Percentiles rank a stretch among this genome's conserved stretches.
phyloP scores from a whole-genome alignment of 2,113 vertebrate species.

The Oryzias woworae region DNA sequence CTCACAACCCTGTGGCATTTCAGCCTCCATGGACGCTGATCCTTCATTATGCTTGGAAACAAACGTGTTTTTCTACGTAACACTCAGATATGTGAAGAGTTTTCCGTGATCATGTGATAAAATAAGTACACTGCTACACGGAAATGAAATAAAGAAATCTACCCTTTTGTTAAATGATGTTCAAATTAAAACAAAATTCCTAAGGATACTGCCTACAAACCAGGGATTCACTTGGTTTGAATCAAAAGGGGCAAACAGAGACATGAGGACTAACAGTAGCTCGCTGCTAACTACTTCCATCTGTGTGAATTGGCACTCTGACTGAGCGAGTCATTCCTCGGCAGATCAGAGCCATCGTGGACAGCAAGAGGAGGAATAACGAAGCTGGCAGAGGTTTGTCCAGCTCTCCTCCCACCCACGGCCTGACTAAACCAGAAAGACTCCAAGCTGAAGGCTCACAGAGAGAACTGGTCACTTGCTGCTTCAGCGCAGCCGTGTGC shows the following conservation, averaged over 20 bases:
- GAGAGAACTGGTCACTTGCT: conserved; percentile 17
- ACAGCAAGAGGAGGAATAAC: background rate
- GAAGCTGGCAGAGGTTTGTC: conserved; percentile 2
- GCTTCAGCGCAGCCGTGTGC: background rate
- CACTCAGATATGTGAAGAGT: too few relatives aligned
- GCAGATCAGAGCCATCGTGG: conserved; percentile 28
- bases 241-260: conserved; percentile 1
- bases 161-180: too few relatives aligned
- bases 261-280: conserved; percentile 38
- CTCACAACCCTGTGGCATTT: conserved; percentile 32
- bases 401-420: background rate
- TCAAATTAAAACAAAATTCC: too few relatives aligned
- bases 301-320: conserved; percentile 37
- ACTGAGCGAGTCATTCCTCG: conserved; percentile 36
- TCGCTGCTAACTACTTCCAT: conserved; percentile 54
- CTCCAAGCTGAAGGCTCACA: too few relatives aligned
- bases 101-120: background rate
- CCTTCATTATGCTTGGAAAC: conserved; percentile 4
- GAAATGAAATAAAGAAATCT: background rate
- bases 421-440: too few relatives aligned
- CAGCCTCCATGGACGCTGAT: background rate
- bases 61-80: conserved; percentile 2
- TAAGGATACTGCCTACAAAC: too few relatives aligned
- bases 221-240: conserved; percentile 14
- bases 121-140: background rate